Evolutionary conservation across 2,113 vertebrate species (phyloP), one percentile per base, ranked within the genome.

Genomic region (Patagioenas fasciata): DNA sequence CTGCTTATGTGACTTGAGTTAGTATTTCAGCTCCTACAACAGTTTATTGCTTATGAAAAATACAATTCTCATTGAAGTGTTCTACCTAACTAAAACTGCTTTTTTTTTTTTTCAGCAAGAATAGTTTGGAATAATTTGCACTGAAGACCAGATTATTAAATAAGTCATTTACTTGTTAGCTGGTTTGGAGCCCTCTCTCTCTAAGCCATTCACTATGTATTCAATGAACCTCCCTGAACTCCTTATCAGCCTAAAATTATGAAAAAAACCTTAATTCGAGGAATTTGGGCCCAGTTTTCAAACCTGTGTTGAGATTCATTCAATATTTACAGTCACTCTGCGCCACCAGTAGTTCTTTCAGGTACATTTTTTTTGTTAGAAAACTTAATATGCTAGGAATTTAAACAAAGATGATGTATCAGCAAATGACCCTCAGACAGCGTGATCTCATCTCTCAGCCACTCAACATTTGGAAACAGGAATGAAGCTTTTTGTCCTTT

Each of bases 321-420:
- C 61, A 79, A n/a, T 18, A 72, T 57, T 90, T 79, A 50, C 28
- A 88, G 77, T 31, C 34, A 47, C 36, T 61, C 44, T 75, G 62
- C 44, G 32, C n/a, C 66, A 91, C 65, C 28, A 19, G 40, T 38
- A 89, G 62, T 28, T 75, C 48, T 75, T 71, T 36, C 42, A 78
- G 69, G 44, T 13, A n/a, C 40, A 25, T 19, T 26, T 57, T 84
- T 82, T 54, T 67, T 4, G 13, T 81, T 87, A 70, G 54, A 81
- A 96, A 96, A 74, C n/a, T 56, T 86, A 85, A 87, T 61, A 91
- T 13, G 20, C 50, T 79, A 80, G 80, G 91, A 95, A 96, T 96
- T 96, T 81, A 92, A 94, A 92, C 73, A 91, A 89, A 95, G 86
- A 92, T 94, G 83, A 65, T 87, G 31, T 80, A 92, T 92, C 96